Evolutionary conservation across 2,797 vertebrate genomes (phyloP).

Genomic region (Rallus crepitans): DNA sequence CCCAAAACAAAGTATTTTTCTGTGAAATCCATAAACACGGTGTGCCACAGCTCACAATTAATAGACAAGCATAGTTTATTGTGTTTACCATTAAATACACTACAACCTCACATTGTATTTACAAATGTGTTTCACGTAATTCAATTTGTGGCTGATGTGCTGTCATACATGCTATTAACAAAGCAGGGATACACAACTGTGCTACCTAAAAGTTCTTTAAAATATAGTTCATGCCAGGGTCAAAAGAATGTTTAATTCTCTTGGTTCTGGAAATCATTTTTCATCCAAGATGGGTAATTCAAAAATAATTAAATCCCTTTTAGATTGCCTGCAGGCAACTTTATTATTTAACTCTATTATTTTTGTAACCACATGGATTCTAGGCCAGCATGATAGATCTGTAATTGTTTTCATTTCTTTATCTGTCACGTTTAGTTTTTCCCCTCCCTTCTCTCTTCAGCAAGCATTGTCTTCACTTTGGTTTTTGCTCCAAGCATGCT

Average conservation of each 20-base stretch:
- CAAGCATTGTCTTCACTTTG: conserved; percentile 1
- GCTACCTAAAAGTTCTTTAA: not conserved
- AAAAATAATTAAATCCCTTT: conserved; percentile 60
- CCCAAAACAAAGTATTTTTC: not conserved
- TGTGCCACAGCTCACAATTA: not conserved
- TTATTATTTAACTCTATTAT: conserved; percentile 64
- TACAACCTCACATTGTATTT: not conserved
- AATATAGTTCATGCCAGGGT: conserved; percentile 15
- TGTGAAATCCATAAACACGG: not conserved
- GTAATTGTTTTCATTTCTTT: conserved; percentile 55
- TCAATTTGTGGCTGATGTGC: not conserved
- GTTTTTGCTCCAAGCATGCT: conserved; percentile 14
- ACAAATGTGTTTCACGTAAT: not conserved
- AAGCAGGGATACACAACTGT: not conserved
- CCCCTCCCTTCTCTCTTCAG: not conserved
- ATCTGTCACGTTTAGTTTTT: not conserved
- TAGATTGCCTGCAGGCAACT: conserved; percentile 22
- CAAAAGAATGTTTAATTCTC: conserved; percentile 45
- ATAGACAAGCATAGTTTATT: not conserved
- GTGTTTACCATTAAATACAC: not conserved
- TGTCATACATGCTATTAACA: not conserved
- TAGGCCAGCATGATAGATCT: conserved; percentile 14
- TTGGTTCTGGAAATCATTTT: not conserved
- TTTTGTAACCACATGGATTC: conserved; percentile 36
- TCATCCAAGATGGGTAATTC: conserved; percentile 16